A percentile compares a stretch with the other conserved stretches of the same genome.
Conservation (phyloP, 2,888 invertebrate species). For the Philonicus albiceps region DNA sequence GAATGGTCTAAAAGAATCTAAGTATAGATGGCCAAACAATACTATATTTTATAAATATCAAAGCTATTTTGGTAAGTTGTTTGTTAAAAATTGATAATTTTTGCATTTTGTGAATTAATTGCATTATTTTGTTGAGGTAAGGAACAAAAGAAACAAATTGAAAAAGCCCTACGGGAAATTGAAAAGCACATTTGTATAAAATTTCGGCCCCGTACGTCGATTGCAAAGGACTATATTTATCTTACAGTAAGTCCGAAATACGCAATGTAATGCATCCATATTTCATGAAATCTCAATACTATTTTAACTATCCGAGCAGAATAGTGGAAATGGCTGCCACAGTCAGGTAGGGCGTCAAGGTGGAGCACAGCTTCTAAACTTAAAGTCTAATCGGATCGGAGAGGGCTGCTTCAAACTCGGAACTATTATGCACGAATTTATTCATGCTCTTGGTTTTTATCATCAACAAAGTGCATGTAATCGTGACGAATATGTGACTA, state of each 20-base stretch:
- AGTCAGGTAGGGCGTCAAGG: conserved; percentile 76
- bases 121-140: conserved; percentile 58
- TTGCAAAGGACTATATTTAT: neutral
- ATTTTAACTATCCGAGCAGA: neutral
- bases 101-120: conserved; percentile 52
- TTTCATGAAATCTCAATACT: neutral
- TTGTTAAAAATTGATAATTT: too few species aligned
- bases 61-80: too few species aligned
- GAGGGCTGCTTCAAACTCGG: conserved; percentile 68
- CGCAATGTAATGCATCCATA: neutral
- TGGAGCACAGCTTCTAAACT: conserved; percentile 50
- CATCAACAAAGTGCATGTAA: conserved; percentile 84
- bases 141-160: conserved; percentile 64
- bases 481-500: conserved; percentile 77
- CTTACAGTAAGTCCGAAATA: neutral
- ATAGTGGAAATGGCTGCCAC: conserved; percentile 71
- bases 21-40: conserved; percentile 70
- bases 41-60: conserved; percentile 68
- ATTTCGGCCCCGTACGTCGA: conserved; percentile 66
- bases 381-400: neutral
- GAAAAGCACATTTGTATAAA: conserved; percentile 70
- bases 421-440: conserved; percentile 78
- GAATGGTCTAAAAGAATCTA: conserved; percentile 70
- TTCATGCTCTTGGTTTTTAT: conserved; percentile 82
- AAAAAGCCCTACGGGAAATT: conserved; percentile 68